Evolutionary conservation across 2,113 vertebrate genomes (phyloP).

Genomic region (Monopterus albus): DNA sequence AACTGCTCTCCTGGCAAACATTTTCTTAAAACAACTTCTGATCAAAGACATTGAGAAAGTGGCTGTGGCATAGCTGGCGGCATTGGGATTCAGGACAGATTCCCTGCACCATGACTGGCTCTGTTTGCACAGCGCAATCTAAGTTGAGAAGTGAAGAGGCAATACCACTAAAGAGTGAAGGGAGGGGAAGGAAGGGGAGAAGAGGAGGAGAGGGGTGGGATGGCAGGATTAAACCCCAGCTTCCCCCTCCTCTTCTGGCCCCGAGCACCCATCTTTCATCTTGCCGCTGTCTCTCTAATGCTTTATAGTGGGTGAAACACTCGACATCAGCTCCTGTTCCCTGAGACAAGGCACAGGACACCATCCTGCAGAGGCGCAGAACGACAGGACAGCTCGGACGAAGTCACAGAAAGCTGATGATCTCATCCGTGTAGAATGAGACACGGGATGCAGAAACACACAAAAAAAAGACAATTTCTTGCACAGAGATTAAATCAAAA

Average conservation of each 20-base stretch:
- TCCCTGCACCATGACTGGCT: slow-evolving; percentile 57
- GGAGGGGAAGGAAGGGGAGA: slow-evolving; percentile 36
- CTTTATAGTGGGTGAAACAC: slow-evolving; percentile 77
- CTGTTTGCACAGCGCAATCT: slow-evolving; percentile 65
- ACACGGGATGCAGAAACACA: neutral
- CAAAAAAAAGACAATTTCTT: slow-evolving; percentile 4
- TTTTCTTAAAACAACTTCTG: slow-evolving; percentile 62
- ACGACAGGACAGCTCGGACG: slow-evolving; percentile 51
- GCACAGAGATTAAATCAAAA: neutral
- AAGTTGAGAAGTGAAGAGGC: slow-evolving; percentile 66
- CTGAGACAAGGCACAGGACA: slow-evolving; percentile 58
- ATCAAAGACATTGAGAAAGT: slow-evolving; percentile 71
- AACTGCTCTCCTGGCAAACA: slow-evolving; percentile 46
- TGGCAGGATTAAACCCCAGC: slow-evolving; percentile 68
- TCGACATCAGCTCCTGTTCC: slow-evolving; percentile 80
- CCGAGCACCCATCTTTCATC: slow-evolving; percentile 80
- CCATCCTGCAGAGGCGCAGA: slow-evolving; percentile 63
- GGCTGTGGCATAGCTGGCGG: slow-evolving; percentile 47
- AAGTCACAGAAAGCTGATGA: slow-evolving; percentile 9
- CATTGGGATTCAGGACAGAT: slow-evolving; percentile 74
- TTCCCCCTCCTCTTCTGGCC: slow-evolving; percentile 43
- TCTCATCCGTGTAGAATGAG: slow-evolving; percentile 4
- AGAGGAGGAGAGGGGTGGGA: slow-evolving; percentile 54
- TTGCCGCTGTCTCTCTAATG: slow-evolving; percentile 69
- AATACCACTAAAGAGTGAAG: slow-evolving; percentile 55